Percentiles rank a stretch among this genome's conserved stretches.
phyloP scores from a whole-genome alignment of 1,140 invertebrate genomes.

The Ips nitidus region DNA sequence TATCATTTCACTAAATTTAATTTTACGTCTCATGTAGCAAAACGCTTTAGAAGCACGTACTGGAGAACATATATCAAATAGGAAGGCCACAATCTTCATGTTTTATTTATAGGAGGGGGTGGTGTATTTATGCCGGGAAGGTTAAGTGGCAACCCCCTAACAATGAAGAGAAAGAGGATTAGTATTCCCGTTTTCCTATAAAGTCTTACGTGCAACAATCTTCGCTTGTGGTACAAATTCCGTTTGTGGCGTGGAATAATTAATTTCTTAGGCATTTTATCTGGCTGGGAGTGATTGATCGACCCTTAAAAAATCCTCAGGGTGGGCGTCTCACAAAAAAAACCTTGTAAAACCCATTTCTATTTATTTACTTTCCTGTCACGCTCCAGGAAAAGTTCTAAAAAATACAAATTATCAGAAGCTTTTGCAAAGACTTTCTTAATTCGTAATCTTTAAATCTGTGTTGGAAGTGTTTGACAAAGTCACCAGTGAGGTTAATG shows the following conservation, averaged over 20 bases:
- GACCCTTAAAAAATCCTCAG: not conserved
- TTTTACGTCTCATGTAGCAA: slow-evolving; percentile 16
- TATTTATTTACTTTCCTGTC: not conserved
- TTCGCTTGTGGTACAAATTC: not conserved
- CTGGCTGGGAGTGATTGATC: not conserved
- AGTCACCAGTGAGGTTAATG: no score
- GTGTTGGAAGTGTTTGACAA: no score
- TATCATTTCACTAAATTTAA: slow-evolving; percentile 24
- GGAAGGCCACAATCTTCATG: slow-evolving; percentile 1
- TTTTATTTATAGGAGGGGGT: slow-evolving; percentile 10
- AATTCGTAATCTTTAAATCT: slow-evolving; percentile 5
- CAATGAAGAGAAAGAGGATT: slow-evolving; percentile 1
- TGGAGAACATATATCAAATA: slow-evolving; percentile 17
- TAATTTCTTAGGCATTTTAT: not conserved
- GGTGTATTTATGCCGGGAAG: slow-evolving; percentile 1
- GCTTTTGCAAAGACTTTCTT: not conserved
- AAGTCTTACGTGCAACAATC: not conserved
- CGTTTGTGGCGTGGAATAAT: not conserved
- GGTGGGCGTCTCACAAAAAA: not conserved
- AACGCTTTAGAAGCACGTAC: slow-evolving; percentile 6
- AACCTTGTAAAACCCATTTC: not conserved
- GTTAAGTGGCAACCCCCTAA: not conserved
- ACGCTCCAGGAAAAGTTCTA: not conserved
- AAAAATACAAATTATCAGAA: not conserved
- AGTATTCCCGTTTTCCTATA: not conserved